These are phyloP conservation scores for Vollenhovia emeryi DNA, from an alignment of 1,140 invertebrate species.

Conservation along the genomic window DNA sequence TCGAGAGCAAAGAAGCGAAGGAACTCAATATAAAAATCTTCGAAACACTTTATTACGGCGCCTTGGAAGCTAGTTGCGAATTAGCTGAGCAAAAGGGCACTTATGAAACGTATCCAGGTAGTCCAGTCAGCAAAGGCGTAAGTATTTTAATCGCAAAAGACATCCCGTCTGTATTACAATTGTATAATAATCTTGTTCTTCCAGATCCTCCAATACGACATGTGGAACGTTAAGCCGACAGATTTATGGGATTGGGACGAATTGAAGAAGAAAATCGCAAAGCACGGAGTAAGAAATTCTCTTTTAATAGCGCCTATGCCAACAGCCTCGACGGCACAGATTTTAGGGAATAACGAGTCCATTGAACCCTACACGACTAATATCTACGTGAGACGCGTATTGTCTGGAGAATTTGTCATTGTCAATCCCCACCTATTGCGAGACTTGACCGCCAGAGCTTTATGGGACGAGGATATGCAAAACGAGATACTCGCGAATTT, in stretches of 20 bases:
- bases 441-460: constrained; percentile 95
- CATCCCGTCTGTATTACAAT: background rate
- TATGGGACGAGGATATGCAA: constrained; percentile 99
- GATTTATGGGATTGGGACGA: constrained; percentile 95
- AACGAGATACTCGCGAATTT: constrained; percentile 96
- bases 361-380: constrained; percentile 99
- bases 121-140: constrained; percentile 96
- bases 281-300: constrained; percentile 97
- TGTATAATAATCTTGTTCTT: constrained; percentile 43
- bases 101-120: constrained; percentile 97
- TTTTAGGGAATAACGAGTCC: constrained; percentile 99
- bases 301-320: constrained; percentile 99
- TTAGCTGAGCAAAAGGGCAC: constrained; percentile 94
- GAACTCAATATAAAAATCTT: constrained; percentile 98
- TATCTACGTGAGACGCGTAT: constrained; percentile 96
- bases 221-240: constrained; percentile 98
- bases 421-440: constrained; percentile 98
- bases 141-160: constrained; percentile 67
- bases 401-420: constrained; percentile 96
- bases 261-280: constrained; percentile 94
- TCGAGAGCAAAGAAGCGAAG: constrained; percentile 94
- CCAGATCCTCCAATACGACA: constrained; percentile 97
- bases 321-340: constrained; percentile 99
- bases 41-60: constrained; percentile 99
- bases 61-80: constrained; percentile 98